Conservation (phyloP, 2,888 invertebrate genomes). For the Seira musarum region DNA sequence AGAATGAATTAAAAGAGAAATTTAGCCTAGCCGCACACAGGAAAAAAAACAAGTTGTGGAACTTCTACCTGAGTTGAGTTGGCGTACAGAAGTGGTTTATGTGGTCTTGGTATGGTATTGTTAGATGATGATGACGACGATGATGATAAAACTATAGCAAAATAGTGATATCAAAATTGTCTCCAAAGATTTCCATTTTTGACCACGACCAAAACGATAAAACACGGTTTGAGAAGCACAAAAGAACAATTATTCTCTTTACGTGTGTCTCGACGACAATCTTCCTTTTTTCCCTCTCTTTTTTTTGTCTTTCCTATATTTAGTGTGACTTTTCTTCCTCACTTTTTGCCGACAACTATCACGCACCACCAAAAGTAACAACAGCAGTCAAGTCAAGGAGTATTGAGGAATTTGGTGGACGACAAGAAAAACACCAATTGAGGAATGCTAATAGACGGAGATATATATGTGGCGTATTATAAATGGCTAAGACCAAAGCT, state of each 20-base stretch:
- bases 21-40: too few relatives aligned
- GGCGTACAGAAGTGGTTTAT: too few relatives aligned
- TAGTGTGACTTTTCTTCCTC: slow-evolving; percentile 1
- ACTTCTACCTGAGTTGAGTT: background rate
- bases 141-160: too few relatives aligned
- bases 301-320: slow-evolving; percentile 7
- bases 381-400: background rate
- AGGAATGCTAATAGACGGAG: slow-evolving; percentile 1
- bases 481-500: slow-evolving; percentile 8
- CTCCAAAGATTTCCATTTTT: slow-evolving; percentile 12
- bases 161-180: background rate
- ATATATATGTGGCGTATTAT: background rate
- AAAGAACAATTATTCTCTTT: slow-evolving; percentile 8
- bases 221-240: slow-evolving; percentile 1
- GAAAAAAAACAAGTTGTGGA: too few relatives aligned
- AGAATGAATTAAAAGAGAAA: background rate
- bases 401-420: slow-evolving; percentile 1
- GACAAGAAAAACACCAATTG: slow-evolving; percentile 6
- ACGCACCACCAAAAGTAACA: too few relatives aligned
- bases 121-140: too few relatives aligned
- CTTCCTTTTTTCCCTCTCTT: background rate
- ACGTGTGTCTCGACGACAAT: background rate
- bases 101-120: too few relatives aligned
- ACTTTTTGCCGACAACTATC: background rate
- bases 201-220: background rate